These are phyloP conservation scores for Scrobipalpa atriplicella DNA, from an alignment of 2,888 invertebrate genomes.

Conservation along the genomic window DNA sequence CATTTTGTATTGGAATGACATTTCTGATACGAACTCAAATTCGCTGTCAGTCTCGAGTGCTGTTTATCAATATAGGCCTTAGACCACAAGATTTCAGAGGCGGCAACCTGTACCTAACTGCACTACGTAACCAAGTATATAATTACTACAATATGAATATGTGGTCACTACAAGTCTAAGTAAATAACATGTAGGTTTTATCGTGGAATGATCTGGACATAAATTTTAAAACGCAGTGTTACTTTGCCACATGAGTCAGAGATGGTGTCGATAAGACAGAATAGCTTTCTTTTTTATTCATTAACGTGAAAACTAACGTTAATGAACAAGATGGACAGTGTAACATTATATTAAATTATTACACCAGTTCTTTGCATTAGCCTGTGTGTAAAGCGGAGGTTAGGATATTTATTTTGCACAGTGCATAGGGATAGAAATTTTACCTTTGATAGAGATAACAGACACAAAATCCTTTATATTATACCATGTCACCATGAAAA, in stretches of 20 bases:
- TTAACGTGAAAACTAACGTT: not conserved
- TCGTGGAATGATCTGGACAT: slow-evolving; percentile 10
- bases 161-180: not conserved
- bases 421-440: no score
- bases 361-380: not conserved
- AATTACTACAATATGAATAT: not conserved
- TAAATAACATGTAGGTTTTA: not conserved
- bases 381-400: not conserved
- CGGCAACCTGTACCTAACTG: no score
- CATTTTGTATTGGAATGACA: no score
- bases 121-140: not conserved
- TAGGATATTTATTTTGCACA: no score
- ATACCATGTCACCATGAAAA: no score
- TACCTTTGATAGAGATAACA: no score
- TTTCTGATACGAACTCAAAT: no score
- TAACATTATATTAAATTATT: not conserved
- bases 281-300: slow-evolving; percentile 23
- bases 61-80: no score
- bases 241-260: slow-evolving; percentile 21
- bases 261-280: slow-evolving; percentile 16
- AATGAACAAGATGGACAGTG: slow-evolving; percentile 6
- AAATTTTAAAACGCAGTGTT: slow-evolving; percentile 20
- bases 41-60: no score
- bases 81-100: no score
- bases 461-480: no score